phyloP scores from a whole-genome alignment of 23 tunicate genomes.

The Ascidia mentula region DNA sequence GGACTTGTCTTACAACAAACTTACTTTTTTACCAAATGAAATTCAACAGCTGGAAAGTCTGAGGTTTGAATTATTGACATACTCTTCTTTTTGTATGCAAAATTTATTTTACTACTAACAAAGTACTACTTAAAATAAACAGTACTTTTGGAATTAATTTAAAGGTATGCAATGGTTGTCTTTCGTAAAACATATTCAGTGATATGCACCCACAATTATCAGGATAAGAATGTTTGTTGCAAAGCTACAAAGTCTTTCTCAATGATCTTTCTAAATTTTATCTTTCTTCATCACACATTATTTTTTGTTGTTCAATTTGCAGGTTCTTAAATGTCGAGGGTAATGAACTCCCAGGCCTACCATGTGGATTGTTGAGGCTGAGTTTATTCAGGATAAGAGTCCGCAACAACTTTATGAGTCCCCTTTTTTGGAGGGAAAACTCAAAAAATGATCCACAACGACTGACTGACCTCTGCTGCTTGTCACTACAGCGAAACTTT shows the following conservation, averaged over 20 bases:
- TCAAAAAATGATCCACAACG: constrained; percentile 84
- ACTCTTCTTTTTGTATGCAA: neutral
- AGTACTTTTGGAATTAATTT: neutral
- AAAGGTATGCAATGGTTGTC: neutral
- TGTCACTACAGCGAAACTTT: constrained; percentile 17
- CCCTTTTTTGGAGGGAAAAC: constrained; percentile 87
- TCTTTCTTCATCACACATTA: neutral
- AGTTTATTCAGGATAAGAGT: constrained; percentile 68
- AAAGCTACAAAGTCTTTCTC: too few species aligned
- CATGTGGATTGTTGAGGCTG: constrained; percentile 64
- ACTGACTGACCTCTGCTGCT: constrained; percentile 56
- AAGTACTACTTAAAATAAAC: too few species aligned
- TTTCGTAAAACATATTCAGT: too few species aligned
- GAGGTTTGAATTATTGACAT: too few species aligned
- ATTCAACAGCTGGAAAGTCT: constrained; percentile 57
- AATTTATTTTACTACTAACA: neutral
- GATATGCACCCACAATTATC: too few species aligned
- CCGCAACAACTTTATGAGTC: constrained; percentile 83
- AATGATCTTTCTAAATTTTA: too few species aligned
- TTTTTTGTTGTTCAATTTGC: neutral
- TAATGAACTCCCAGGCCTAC: constrained; percentile 79
- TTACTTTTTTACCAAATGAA: constrained; percentile 64
- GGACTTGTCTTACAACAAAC: constrained; percentile 83
- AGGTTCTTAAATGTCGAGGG: constrained; percentile 90
- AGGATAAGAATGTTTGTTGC: too few species aligned